Evolutionary conservation across 1,140 invertebrate genomes (phyloP).

Genomic region (Formica exsecta): DNA sequence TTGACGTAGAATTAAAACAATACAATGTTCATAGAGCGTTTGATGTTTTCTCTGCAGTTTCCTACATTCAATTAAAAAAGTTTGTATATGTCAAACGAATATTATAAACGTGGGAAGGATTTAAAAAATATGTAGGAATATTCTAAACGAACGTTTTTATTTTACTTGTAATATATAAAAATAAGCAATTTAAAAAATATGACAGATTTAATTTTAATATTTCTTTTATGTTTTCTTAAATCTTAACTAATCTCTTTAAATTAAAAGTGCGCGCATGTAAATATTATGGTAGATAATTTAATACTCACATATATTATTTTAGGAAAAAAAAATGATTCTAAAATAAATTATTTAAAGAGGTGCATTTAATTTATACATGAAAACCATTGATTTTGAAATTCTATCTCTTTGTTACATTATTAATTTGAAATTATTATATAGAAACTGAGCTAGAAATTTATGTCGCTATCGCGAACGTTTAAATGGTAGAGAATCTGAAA

Average conservation of each 20-base stretch:
- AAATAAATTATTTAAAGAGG: not conserved
- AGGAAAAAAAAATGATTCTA: not conserved
- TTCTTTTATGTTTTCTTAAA: not conserved
- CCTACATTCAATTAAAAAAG: no score
- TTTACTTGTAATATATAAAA: not conserved
- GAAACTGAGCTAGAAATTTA: not conserved
- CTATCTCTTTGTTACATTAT: not conserved
- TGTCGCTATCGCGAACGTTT: not conserved
- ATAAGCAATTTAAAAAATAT: not conserved
- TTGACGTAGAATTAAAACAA: conserved; percentile 30
- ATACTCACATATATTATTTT: not conserved
- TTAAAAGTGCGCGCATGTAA: not conserved
- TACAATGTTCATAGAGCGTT: not conserved
- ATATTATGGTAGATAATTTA: not conserved
- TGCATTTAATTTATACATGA: not conserved
- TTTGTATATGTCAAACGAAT: not conserved
- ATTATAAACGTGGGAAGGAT: not conserved
- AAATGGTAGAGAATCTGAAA: not conserved
- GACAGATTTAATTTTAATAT: not conserved
- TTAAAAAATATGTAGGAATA: not conserved
- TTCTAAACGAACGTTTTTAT: conserved; percentile 13
- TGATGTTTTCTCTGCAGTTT: not conserved
- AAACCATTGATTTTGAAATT: not conserved
- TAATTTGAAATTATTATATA: not conserved
- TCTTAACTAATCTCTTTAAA: not conserved